Percentiles rank a stretch among this genome's conserved stretches.
phyloP scores from a whole-genome alignment of 2,113 vertebrate genomes.

The Campylomormyrus numenius region DNA sequence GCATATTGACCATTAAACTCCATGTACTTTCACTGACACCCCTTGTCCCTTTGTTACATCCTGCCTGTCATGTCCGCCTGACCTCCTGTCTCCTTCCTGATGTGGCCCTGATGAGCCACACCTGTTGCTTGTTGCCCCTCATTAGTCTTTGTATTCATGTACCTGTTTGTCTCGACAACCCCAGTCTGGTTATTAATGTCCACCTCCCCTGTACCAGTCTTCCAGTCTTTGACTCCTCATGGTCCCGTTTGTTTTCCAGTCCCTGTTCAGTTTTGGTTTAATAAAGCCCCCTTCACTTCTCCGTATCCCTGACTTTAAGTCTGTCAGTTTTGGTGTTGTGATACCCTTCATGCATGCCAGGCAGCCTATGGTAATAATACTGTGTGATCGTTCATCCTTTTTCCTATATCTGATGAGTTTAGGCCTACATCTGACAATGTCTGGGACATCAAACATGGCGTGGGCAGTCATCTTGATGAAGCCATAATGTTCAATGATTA shows the following conservation, averaged over 20 bases:
- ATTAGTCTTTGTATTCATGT: background rate
- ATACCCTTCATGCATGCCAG: background rate
- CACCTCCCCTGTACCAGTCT: background rate
- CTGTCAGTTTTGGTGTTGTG: background rate
- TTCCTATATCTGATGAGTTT: background rate
- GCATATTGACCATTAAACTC: background rate
- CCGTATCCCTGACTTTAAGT: background rate
- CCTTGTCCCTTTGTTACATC: background rate
- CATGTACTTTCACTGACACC: background rate
- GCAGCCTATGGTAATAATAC: background rate
- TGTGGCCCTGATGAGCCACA: background rate
- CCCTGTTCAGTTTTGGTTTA: background rate
- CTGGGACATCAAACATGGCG: background rate
- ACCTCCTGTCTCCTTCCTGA: background rate
- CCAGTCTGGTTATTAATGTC: background rate
- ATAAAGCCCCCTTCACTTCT: background rate
- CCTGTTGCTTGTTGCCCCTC: background rate
- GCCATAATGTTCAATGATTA: background rate
- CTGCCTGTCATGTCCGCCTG: background rate
- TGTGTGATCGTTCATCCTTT: background rate
- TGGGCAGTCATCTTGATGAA: background rate
- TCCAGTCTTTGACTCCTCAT: background rate
- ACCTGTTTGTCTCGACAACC: background rate
- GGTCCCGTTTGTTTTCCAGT: background rate
- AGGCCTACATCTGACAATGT: background rate